Evolutionary conservation across 2,797 vertebrate species (phyloP).

Genomic region (Mastacembelus armatus): DNA sequence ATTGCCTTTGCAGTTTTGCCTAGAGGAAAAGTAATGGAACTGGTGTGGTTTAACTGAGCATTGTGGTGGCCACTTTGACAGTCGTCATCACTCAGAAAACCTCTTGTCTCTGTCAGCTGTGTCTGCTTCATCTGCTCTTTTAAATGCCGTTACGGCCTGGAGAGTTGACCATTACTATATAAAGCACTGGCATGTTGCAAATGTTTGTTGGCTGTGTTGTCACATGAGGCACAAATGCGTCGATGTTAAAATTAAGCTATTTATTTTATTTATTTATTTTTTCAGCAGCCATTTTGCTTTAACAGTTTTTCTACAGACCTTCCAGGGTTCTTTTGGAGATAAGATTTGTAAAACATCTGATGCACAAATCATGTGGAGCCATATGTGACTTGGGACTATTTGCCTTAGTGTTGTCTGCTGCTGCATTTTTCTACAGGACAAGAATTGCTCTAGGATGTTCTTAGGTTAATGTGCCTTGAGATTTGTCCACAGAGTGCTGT

Average conservation of each 20-base stretch:
- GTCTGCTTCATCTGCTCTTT: conserved; percentile 42
- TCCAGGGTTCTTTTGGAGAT: conserved; percentile 6
- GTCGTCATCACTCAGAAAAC: conserved; percentile 44
- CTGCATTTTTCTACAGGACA: conserved; percentile 6
- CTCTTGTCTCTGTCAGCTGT: conserved; percentile 27
- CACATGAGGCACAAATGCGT: conserved; percentile 18
- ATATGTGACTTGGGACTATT: conserved; percentile 9
- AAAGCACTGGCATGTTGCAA: conserved; percentile 17
- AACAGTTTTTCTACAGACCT: background rate
- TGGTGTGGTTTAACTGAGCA: conserved; percentile 7
- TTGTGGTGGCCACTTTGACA: conserved; percentile 36
- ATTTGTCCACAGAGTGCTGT: conserved; percentile 19
- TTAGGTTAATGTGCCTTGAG: too few relatives aligned
- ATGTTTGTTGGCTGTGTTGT: background rate
- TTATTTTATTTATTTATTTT: background rate
- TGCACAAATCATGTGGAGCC: conserved; percentile 21
- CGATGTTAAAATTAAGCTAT: background rate
- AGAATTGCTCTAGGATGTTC: conserved; percentile 2
- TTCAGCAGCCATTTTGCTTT: background rate
- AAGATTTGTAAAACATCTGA: conserved; percentile 31
- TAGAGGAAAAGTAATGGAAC: conserved; percentile 46
- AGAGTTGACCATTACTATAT: conserved; percentile 9
- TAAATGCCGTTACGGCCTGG: background rate
- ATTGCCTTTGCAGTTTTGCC: conserved; percentile 37
- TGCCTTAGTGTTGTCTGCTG: conserved; percentile 3